Base-by-base conservation (phyloP, 2,888 invertebrate genomes). In the Tenthredo mesomela region DNA sequence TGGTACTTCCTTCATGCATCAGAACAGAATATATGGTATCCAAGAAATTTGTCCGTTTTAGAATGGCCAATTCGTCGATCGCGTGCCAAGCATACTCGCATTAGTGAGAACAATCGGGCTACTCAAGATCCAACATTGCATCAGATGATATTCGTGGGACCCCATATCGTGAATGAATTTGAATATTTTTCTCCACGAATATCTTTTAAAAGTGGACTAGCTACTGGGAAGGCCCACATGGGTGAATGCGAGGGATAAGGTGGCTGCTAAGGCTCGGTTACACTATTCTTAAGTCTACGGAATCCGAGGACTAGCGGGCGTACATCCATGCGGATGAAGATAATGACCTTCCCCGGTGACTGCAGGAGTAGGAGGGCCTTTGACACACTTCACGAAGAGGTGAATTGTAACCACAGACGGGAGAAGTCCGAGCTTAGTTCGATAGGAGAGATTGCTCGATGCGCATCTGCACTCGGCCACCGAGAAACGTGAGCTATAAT, bases 381-480 rank as follows among this genome's bases (percentile, higher is more conserved):
- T 93, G 93, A 93, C 93, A 93, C 90, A 93, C 93, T 93, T 93
- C 92, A 90, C 90, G 90, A 89, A 90, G 89, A 90, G 89, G 90
- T 91, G 91, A 90, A 91, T 91, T 89, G 91, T 90, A 90, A 89
- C 89, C 90, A 86, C 87, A 88, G 89, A 89, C 88, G 86, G 89
- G 89, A 82, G 89, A 88, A 88, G 87, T 88, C 88, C 88, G 89
- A 90, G 90, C 91, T 93, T 92, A 93, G 93, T 93, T 91, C 91
- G 90, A 87, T 89, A 86, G 89, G 88, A 88, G 92, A 93, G 92
- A 93, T 92, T 91, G 92, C 86, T 87, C 89, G 87, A 90, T 89
- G 87, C 90, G 89, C 89, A 90, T 91, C 91, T 90, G 89, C 47
- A 47, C 12, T 78, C 84, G 87, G 87, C 85, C 71, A 73, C 58